Conservation (phyloP, 1,140 invertebrate genomes). For the Pollicipes pollicipes region DNA sequence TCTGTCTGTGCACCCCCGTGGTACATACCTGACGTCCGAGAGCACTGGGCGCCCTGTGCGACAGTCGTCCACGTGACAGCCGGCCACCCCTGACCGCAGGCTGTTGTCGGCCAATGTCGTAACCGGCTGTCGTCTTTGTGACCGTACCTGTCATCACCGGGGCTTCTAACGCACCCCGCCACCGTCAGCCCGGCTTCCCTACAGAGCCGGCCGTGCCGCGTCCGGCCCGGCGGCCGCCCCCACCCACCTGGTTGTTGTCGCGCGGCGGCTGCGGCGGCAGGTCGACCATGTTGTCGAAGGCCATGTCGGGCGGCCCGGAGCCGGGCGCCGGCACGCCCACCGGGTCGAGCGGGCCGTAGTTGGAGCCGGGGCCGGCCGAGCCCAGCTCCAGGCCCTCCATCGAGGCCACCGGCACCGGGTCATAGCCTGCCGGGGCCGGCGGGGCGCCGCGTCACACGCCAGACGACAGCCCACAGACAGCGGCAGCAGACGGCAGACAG, state of each 20-base stretch:
- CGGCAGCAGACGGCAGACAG: too few relatives aligned
- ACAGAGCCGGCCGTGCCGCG: background rate
- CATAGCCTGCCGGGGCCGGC: conserved; percentile 50
- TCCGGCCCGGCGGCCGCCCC: conserved; percentile 28
- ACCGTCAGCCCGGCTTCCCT: too few relatives aligned
- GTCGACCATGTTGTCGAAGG: conserved; percentile 49
- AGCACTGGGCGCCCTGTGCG: too few relatives aligned
- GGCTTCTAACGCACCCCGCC: too few relatives aligned
- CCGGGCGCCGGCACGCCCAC: conserved; percentile 53
- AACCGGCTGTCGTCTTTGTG: too few relatives aligned
- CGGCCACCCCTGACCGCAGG: too few relatives aligned
- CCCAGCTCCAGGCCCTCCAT: conserved; percentile 87
- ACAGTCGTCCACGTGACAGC: too few relatives aligned
- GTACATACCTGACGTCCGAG: too few relatives aligned
- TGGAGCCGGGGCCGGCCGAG: conserved; percentile 37
- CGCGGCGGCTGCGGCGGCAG: conserved; percentile 66
- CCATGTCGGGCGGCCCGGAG: conserved; percentile 50
- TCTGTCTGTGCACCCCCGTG: too few relatives aligned
- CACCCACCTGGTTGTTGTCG: conserved; percentile 80
- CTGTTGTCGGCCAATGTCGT: too few relatives aligned
- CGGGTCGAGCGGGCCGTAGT: conserved; percentile 57
- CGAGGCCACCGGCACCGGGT: conserved; percentile 89
- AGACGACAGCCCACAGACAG: too few relatives aligned
- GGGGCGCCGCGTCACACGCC: background rate
- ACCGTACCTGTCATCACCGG: too few relatives aligned